Conservation (phyloP, 2,888 invertebrate genomes). For the Dasysyrphus albostriatus region DNA sequence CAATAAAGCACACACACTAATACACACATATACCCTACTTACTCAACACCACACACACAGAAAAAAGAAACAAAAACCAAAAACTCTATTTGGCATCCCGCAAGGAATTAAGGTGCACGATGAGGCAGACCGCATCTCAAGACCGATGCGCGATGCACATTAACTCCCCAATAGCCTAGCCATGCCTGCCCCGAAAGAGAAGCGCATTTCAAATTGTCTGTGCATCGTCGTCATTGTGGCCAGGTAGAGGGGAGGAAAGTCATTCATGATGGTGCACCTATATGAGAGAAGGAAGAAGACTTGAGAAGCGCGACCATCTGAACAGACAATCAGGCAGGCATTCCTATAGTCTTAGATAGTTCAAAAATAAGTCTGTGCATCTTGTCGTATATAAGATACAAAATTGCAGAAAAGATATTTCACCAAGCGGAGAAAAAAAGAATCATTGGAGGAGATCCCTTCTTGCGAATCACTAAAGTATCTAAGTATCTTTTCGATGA, state of each 20-base stretch:
- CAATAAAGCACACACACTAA: slow-evolving; percentile 72
- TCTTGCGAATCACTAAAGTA: slow-evolving; percentile 65
- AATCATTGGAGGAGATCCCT: slow-evolving; percentile 51
- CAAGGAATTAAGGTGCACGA: slow-evolving; percentile 76
- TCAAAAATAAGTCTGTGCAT: slow-evolving; percentile 35
- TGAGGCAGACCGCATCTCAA: slow-evolving; percentile 61
- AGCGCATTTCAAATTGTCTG: slow-evolving; percentile 72
- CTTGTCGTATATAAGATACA: slow-evolving; percentile 30
- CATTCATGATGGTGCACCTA: slow-evolving; percentile 36
- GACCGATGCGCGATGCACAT: slow-evolving; percentile 63
- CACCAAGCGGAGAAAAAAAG: slow-evolving; percentile 10
- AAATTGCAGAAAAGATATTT: slow-evolving; percentile 44
- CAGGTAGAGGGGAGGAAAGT: slow-evolving; percentile 30
- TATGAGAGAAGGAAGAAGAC: slow-evolving; percentile 6
- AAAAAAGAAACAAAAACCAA: slow-evolving; percentile 26
- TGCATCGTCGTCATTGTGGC: slow-evolving; percentile 50
- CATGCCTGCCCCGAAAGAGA: slow-evolving; percentile 63
- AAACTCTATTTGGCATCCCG: slow-evolving; percentile 73
- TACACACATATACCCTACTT: slow-evolving; percentile 7
- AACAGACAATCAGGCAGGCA: slow-evolving; percentile 75
- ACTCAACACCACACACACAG: slow-evolving; percentile 47
- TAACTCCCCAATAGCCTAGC: slow-evolving; percentile 69
- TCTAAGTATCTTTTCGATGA: slow-evolving; percentile 74
- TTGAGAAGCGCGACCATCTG: slow-evolving; percentile 55
- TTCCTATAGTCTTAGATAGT: slow-evolving; percentile 62